A percentile compares a stretch with the other conserved stretches of the same genome.
These are phyloP conservation scores for Zoroaster sp. DNA, from an alignment of 53 echinoderm and acorn worm species.

Conservation along the genomic window DNA sequence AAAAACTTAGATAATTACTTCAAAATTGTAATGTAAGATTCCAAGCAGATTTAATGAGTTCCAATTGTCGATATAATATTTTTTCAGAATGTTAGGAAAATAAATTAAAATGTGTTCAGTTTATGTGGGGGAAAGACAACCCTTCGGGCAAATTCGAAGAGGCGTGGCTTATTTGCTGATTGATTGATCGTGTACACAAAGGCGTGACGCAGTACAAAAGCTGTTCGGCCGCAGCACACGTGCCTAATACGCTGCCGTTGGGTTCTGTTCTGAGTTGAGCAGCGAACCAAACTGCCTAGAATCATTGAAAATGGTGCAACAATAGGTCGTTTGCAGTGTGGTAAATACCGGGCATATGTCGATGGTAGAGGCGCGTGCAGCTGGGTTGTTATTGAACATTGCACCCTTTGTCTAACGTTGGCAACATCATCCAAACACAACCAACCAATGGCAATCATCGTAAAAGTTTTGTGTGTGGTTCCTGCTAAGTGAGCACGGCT, in stretches of 20 bases:
- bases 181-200: conserved; percentile 56
- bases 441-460: conserved; percentile 19
- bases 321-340: conserved; percentile 51
- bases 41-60: too few relatives aligned
- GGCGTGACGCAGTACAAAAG: conserved; percentile 61
- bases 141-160: conserved; percentile 5
- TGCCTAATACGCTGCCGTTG: conserved; percentile 44
- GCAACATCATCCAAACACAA: conserved; percentile 32
- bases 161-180: conserved; percentile 57
- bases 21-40: too few relatives aligned
- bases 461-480: conserved; percentile 18
- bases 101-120: background rate
- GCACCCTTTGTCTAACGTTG: background rate
- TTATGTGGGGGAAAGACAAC: background rate
- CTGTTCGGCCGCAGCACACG: conserved; percentile 48
- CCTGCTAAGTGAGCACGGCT: background rate
- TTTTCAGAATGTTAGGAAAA: too few relatives aligned
- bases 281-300: background rate
- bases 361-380: conserved; percentile 35
- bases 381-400: conserved; percentile 36
- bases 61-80: too few relatives aligned
- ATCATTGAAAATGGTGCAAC: conserved; percentile 10
- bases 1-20: background rate
- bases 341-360: conserved; percentile 47
- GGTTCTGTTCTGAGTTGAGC: background rate